Conservation (phyloP, 2,113 vertebrate species). For the Oncorhynchus keta region DNA sequence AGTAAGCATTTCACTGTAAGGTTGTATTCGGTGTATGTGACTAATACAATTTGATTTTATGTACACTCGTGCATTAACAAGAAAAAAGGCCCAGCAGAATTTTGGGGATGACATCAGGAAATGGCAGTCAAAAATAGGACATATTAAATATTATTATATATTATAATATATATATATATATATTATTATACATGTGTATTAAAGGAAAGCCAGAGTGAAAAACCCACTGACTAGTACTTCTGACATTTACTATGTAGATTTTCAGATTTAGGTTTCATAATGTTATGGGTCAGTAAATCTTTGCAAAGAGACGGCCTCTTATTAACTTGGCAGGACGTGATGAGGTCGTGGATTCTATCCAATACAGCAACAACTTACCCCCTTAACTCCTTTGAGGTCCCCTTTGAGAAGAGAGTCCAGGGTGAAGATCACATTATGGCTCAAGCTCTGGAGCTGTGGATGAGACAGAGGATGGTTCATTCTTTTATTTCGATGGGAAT, state of each 20-base stretch:
- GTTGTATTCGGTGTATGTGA: no score
- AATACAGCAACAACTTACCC: constrained; percentile 55
- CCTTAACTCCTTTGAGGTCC: constrained; percentile 88
- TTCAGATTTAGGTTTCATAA: background rate
- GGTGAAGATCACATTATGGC: constrained; percentile 91
- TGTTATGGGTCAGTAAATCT: background rate
- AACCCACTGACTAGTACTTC: constrained; percentile 18
- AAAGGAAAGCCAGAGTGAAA: constrained; percentile 8
- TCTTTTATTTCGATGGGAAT: background rate
- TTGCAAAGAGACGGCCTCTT: no score
- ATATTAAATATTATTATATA: no score
- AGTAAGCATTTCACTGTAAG: no score
- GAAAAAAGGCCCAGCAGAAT: no score
- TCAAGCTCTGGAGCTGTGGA: constrained; percentile 83
- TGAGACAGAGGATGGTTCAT: constrained; percentile 10
- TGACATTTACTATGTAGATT: constrained; percentile 26
- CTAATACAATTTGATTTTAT: no score
- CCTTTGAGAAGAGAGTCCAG: constrained; percentile 89
- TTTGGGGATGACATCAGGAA: background rate
- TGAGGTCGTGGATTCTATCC: background rate
- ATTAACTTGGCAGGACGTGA: background rate
- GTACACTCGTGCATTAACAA: no score
- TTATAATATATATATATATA: no score
- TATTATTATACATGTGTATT: no score
- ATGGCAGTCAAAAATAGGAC: background rate